phyloP scores from a whole-genome alignment of 1,140 invertebrate species.

The Ceratina calcarata region DNA sequence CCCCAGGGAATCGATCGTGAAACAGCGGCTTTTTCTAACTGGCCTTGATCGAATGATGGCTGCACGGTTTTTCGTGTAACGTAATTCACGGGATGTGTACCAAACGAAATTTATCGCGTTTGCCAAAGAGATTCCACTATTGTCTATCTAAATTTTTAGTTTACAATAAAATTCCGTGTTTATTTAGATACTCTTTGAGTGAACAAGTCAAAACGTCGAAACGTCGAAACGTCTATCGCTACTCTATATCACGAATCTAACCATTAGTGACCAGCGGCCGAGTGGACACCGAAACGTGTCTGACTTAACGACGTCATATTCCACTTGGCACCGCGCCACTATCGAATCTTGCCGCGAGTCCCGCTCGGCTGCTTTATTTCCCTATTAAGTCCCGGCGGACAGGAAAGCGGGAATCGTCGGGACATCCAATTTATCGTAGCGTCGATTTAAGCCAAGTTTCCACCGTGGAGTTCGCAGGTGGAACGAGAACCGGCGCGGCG shows the following conservation, averaged over 20 bases:
- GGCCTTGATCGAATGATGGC: no score
- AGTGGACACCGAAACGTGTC: constrained; percentile 18
- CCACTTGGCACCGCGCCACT: background rate
- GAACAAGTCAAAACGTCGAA: no score
- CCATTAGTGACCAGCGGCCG: no score
- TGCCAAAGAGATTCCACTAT: no score
- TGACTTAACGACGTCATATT: constrained; percentile 34
- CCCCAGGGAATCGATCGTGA: no score
- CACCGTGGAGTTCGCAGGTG: constrained; percentile 35
- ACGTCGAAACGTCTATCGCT: background rate
- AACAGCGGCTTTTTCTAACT: no score
- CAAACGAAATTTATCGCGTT: no score
- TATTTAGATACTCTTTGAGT: no score
- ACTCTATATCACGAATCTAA: background rate
- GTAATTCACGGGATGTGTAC: no score
- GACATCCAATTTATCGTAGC: constrained; percentile 16
- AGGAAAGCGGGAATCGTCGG: constrained; percentile 6
- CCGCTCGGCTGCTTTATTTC: constrained; percentile 30
- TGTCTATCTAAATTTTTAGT: no score
- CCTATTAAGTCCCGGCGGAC: constrained; percentile 10
- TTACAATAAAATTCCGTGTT: no score
- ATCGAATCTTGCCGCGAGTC: background rate
- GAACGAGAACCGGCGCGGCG: background rate
- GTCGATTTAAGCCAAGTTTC: constrained; percentile 28
- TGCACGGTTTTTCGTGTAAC: no score